These are phyloP conservation scores for Erythrocebus patas DNA, from an alignment of 2,113 vertebrate species.

Conservation along the genomic window DNA sequence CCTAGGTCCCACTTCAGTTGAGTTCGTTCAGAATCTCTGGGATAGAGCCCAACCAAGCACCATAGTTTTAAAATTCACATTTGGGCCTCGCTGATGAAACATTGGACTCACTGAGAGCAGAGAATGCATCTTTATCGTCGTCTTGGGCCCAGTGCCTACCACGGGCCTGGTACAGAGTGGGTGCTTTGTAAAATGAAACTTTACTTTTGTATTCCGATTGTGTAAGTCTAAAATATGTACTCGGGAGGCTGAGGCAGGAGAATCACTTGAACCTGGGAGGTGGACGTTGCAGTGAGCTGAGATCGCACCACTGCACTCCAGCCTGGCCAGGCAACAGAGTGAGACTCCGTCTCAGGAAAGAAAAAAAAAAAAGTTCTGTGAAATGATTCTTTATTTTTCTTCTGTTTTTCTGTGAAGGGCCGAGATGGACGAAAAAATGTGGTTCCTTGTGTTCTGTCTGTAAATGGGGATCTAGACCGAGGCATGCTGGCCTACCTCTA, in stretches of 20 bases:
- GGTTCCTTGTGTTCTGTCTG: conserved; percentile 89
- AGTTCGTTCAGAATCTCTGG: not conserved
- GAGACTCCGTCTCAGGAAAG: not conserved
- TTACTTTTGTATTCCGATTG: not conserved
- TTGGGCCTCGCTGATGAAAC: not conserved
- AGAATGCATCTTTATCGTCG: not conserved
- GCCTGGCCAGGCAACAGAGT: too few species aligned
- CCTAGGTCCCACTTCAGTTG: not conserved
- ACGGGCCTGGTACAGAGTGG: not conserved
- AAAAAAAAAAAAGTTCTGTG: not conserved
- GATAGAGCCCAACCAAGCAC: not conserved
- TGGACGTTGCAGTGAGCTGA: too few species aligned
- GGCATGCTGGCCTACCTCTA: conserved; percentile 90
- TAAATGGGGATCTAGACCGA: conserved; percentile 89
- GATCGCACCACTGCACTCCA: too few species aligned
- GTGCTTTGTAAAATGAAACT: not conserved
- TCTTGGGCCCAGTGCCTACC: not conserved
- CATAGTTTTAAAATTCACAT: not conserved
- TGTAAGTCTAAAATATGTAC: not conserved
- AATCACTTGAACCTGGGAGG: too few species aligned
- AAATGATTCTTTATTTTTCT: conserved; percentile 38
- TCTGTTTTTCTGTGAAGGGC: conserved; percentile 82
- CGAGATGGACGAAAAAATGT: conserved; percentile 88
- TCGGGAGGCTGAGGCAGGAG: not conserved
- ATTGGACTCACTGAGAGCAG: not conserved